These are phyloP conservation scores for Dioctria rufipes DNA, from an alignment of 2,888 invertebrate genomes.

Conservation along the genomic window DNA sequence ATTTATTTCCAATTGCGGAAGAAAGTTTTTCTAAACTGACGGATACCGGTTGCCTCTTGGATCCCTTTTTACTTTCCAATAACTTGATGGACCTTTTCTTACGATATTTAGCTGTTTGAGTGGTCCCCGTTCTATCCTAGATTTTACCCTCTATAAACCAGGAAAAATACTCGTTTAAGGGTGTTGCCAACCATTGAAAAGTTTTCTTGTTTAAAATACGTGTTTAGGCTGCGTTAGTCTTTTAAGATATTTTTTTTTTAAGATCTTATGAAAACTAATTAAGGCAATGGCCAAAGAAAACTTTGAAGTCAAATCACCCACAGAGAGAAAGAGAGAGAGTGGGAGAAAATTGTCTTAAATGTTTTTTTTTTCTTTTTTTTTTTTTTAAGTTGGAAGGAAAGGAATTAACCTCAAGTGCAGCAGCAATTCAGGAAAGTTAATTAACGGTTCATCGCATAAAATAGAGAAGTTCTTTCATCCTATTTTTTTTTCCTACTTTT, in stretches of 20 bases:
- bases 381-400: conserved; percentile 17
- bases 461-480: conserved; percentile 21
- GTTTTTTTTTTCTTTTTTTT: conserved; percentile 18
- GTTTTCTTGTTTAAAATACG: conserved; percentile 43
- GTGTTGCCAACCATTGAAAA: conserved; percentile 27
- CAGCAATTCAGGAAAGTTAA: conserved; percentile 49
- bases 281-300: conserved; percentile 45
- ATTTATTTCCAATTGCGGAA: conserved; percentile 38
- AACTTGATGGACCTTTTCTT: conserved; percentile 29
- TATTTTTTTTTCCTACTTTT: neutral
- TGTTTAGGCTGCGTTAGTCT: conserved; percentile 39
- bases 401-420: conserved; percentile 48
- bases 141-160: neutral
- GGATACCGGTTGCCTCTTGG: neutral
- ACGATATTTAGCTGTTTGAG: conserved; percentile 33
- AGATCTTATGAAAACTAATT: conserved; percentile 51
- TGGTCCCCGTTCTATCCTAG: conserved; percentile 2
- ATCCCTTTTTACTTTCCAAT: conserved; percentile 47
- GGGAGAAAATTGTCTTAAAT: conserved; percentile 35
- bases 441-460: conserved; percentile 49
- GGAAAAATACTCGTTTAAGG: neutral
- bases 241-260: conserved; percentile 37
- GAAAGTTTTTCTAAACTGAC: conserved; percentile 13
- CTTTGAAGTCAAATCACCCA: neutral
- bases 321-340: neutral